Conservation (phyloP, 1,140 invertebrate genomes). For the Drosophila sp. region DNA sequence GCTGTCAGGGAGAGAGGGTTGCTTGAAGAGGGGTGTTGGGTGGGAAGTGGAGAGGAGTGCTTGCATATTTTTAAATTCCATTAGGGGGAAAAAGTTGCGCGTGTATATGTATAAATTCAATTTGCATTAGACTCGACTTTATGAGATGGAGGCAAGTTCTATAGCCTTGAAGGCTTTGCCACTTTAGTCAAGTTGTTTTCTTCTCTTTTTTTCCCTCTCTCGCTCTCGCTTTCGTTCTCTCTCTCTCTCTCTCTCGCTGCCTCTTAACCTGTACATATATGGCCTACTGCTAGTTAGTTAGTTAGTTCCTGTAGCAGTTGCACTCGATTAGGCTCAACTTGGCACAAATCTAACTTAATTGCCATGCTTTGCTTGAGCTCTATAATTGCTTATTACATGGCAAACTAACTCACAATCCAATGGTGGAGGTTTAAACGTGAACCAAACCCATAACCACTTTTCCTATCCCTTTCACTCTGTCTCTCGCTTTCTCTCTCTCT, state of each 20-base stretch:
- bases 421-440: conserved; percentile 7
- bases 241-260: neutral
- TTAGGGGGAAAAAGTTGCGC: conserved; percentile 44
- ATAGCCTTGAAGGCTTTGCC: conserved; percentile 23
- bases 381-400: conserved; percentile 72
- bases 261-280: no score
- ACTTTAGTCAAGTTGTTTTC: conserved; percentile 22
- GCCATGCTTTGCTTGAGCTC: conserved; percentile 50
- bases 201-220: neutral
- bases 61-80: conserved; percentile 72
- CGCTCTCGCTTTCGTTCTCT: neutral
- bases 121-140: conserved; percentile 52
- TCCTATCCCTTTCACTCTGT: neutral
- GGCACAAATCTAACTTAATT: conserved; percentile 67
- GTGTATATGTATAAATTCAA: conserved; percentile 51
- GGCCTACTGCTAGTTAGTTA: conserved; percentile 18
- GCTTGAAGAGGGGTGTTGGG: neutral
- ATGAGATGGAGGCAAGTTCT: conserved; percentile 17
- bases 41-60: neutral
- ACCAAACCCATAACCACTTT: conserved; percentile 2
- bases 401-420: conserved; percentile 64
- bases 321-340: conserved; percentile 52
- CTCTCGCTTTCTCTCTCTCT: neutral
- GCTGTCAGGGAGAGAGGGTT: neutral
- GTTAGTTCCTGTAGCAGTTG: conserved; percentile 39